Evolutionary conservation across 2,888 invertebrate genomes (phyloP).

Genomic region (Plutella xylostella): DNA sequence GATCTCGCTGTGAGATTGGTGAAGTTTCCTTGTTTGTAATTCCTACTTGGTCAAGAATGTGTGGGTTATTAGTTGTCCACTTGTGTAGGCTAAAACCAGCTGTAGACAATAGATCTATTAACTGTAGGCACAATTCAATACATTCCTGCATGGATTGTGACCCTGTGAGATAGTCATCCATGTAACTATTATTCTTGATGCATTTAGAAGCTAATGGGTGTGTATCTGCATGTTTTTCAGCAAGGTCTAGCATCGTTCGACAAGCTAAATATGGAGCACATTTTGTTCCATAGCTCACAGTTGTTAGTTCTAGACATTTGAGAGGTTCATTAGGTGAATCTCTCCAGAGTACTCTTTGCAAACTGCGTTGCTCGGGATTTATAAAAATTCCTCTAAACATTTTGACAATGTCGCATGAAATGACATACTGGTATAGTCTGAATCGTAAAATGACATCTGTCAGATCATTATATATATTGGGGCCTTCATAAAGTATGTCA

Average conservation of each 20-base stretch:
- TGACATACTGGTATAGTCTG: slow-evolving; percentile 13
- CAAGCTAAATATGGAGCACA: slow-evolving; percentile 14
- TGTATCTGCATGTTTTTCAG: not conserved
- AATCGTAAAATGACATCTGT: slow-evolving; percentile 18
- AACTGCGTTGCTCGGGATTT: slow-evolving; percentile 9
- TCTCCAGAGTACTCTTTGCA: slow-evolving; percentile 12
- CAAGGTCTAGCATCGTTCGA: slow-evolving; percentile 10
- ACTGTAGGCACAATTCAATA: not conserved
- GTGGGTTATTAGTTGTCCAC: not conserved
- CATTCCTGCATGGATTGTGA: not conserved
- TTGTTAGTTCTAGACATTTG: slow-evolving; percentile 7
- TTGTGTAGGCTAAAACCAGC: not conserved
- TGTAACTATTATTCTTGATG: not conserved
- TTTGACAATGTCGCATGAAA: slow-evolving; percentile 15
- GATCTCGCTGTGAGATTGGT: no score
- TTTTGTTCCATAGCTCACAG: slow-evolving; percentile 13
- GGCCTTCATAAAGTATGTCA: slow-evolving; percentile 17
- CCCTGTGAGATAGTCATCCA: slow-evolving; percentile 1
- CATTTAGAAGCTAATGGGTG: not conserved
- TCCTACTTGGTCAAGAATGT: not conserved
- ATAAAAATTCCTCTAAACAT: slow-evolving; percentile 14
- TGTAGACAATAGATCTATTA: not conserved
- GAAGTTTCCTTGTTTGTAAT: not conserved
- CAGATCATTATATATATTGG: slow-evolving; percentile 16
- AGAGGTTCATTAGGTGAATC: slow-evolving; percentile 7